Evolutionary conservation across 2,888 invertebrate species (phyloP).

Genomic region (Catocala nupta): DNA sequence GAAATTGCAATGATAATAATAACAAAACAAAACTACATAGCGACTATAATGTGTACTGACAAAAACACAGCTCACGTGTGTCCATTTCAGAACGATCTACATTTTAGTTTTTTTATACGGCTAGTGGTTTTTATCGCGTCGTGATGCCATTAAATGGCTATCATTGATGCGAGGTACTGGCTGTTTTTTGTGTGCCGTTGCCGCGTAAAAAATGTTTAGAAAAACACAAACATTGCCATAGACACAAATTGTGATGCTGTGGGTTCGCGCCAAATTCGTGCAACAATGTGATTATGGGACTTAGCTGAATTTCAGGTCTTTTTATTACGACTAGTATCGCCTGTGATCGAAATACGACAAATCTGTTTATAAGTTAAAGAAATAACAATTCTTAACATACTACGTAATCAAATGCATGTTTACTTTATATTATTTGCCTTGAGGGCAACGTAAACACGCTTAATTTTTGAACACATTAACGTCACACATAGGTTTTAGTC

Average conservation of each 20-base stretch:
- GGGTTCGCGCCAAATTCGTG: conserved; percentile 41
- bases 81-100: conserved; percentile 61
- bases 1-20: conserved; percentile 33
- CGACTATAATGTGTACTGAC: conserved; percentile 42
- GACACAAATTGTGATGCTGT: conserved; percentile 44
- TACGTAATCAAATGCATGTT: no score
- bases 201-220: conserved; percentile 54
- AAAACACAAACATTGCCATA: conserved; percentile 51
- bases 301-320: background rate
- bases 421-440: no score
- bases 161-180: conserved; percentile 68
- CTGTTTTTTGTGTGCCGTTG: conserved; percentile 57
- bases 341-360: no score
- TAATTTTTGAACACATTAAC: no score
- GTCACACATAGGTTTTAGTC: no score
- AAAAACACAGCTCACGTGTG: conserved; percentile 51
- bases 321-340: background rate
- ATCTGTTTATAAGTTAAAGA: no score
- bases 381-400: no score
- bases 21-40: conserved; percentile 44
- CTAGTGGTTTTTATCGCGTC: conserved; percentile 51
- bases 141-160: conserved; percentile 71
- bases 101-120: conserved; percentile 57
- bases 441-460: no score
- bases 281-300: conserved; percentile 10